Percentiles rank a stretch among this genome's conserved stretches.
Evolutionary conservation across 2,797 vertebrate species (phyloP).

Genomic region (Odontamblyopus lacepedii): DNA sequence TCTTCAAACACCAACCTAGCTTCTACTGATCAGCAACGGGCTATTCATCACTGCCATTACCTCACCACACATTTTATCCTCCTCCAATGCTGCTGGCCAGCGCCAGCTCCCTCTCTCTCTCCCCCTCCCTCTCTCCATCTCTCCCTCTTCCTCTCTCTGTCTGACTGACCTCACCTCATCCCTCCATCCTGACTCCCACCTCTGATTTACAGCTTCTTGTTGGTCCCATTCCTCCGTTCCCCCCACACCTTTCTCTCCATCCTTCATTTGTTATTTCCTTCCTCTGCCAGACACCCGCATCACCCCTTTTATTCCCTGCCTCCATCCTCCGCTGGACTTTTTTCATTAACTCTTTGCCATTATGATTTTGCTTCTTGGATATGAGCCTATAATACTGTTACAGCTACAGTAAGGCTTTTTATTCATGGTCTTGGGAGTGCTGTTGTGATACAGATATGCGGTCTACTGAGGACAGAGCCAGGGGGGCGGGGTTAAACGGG

Average conservation of each 20-base stretch:
- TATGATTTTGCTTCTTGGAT: constrained; percentile 55
- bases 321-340: constrained; percentile 41
- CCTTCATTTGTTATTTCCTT: constrained; percentile 66
- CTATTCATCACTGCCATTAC: constrained; percentile 85
- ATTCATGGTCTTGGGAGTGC: constrained; percentile 32
- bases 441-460: constrained; percentile 16
- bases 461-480: constrained; percentile 7
- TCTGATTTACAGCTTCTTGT: constrained; percentile 72
- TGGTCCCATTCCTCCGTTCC: constrained; percentile 50
- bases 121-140: constrained; percentile 15
- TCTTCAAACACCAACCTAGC: constrained; percentile 82
- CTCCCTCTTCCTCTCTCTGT: constrained; percentile 63
- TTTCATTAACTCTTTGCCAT: constrained; percentile 58
- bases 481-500: constrained; percentile 20
- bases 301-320: constrained; percentile 46
- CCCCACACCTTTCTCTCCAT: constrained; percentile 36
- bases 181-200: constrained; percentile 58
- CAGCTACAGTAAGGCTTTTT: constrained; percentile 31
- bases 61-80: constrained; percentile 77
- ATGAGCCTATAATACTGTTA: constrained; percentile 40
- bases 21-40: constrained; percentile 77
- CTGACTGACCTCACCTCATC: constrained; percentile 71
- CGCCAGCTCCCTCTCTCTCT: constrained; percentile 64
- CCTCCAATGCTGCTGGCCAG: constrained; percentile 65
- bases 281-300: constrained; percentile 22